Base-by-base conservation (phyloP, 2,797 vertebrate species). In the Capromys pilorides region DNA sequence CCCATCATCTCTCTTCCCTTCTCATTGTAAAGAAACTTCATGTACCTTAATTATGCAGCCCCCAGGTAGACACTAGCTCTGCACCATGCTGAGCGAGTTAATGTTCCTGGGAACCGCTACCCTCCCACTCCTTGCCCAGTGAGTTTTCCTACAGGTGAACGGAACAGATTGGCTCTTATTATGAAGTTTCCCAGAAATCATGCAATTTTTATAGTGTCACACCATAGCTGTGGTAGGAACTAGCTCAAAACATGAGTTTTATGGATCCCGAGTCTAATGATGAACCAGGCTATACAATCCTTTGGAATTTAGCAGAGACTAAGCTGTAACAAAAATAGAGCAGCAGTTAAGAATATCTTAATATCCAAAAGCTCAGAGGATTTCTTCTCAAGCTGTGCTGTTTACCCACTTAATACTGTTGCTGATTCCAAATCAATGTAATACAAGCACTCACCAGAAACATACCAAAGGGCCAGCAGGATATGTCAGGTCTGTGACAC, bases 351-450 rank as follows among this genome's bases (percentile, higher is more conserved):
- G 94, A 97, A 95, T 82, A 96, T 92, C 81, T 95, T 95, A 95
- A 77, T 94, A 95, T 79, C 83, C 75, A 22, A 83, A 87, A 59
- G 64, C 66, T 95, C 85, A 75, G 39, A 96, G 94, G 73, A 67
- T n/a, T 97, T 96, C 95, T 96, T 96, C 45, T 84, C 73, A 96
- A 95, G 90, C 19, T 91, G 78, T 86, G 78, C 86, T 95, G 49
- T 78, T 93, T 95, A 96, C 90, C 81, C 31, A 11, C 75, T 59
- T 94, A 97, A 96, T 94, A 94, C 36, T n/a, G 92, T 81, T 80
- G 93, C 90, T 49, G 19, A 78, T 94, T 93, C 96, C 93, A 97
- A 97, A 97, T 96, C 67, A 93, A 61, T 85, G 73, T 97, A 88
- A 96, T 96, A 81, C 64, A 96, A 86, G 24, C 95, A 92, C 67